Evolutionary conservation across 2,888 invertebrate species (phyloP).

Genomic region (Drosophila paramelanica): DNA sequence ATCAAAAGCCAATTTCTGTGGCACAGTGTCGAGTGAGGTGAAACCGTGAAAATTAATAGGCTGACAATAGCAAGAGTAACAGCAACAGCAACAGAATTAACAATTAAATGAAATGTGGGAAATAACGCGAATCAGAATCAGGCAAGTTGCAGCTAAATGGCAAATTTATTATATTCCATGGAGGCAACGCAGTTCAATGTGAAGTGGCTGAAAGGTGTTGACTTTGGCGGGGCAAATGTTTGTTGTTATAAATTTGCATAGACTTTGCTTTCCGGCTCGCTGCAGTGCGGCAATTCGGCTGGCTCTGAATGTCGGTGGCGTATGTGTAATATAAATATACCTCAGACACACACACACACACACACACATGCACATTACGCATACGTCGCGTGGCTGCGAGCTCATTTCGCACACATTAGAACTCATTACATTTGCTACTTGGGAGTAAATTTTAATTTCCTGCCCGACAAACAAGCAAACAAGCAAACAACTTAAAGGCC

Average conservation of each 20-base stretch:
- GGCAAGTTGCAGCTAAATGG: conserved; percentile 14
- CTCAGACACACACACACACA: conserved; percentile 13
- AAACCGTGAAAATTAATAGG: conserved; percentile 33
- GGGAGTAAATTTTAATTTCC: conserved; percentile 73
- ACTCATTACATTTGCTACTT: conserved; percentile 64
- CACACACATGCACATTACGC: conserved; percentile 27
- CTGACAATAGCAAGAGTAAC: conserved; percentile 20
- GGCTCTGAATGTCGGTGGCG: conserved; percentile 6
- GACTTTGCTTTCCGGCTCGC: conserved; percentile 21
- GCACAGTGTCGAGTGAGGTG: conserved; percentile 22
- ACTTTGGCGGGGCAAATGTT: conserved; percentile 42
- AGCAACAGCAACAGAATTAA: not conserved
- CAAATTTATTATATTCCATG: conserved; percentile 7
- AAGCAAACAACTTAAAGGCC: conserved; percentile 37
- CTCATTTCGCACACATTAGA: conserved; percentile 50
- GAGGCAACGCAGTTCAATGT: not conserved
- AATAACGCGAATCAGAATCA: conserved; percentile 13
- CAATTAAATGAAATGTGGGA: conserved; percentile 14
- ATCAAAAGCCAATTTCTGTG: conserved; percentile 4
- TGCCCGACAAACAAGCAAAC: conserved; percentile 52
- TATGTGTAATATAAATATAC: conserved; percentile 28
- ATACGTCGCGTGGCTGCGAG: conserved; percentile 37
- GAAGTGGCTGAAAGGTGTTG: conserved; percentile 30
- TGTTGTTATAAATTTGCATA: conserved; percentile 42
- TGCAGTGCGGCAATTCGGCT: not conserved